phyloP scores from a whole-genome alignment of 2,888 invertebrate species.

The Sclerodermus sp. region DNA sequence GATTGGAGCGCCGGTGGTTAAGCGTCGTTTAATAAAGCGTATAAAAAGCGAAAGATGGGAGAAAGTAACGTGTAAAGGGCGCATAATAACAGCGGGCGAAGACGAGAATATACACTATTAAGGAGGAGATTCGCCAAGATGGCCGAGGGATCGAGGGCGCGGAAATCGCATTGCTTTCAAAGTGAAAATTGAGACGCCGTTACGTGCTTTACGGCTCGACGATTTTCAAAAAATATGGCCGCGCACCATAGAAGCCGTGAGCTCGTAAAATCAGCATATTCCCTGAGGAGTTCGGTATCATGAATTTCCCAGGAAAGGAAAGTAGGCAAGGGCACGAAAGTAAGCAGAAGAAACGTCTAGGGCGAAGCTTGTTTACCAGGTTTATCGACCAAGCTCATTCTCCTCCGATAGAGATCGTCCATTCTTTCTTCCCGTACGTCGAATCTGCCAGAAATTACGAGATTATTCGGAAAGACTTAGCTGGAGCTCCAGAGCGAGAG shows the following conservation, averaged over 20 bases:
- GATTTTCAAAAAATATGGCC: conserved; percentile 26
- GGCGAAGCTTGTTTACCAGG: conserved; percentile 13
- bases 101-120: conserved; percentile 18
- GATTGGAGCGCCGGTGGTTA: conserved; percentile 12
- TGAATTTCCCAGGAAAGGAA: conserved; percentile 16
- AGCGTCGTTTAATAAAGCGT: conserved; percentile 23
- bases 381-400: conserved; percentile 13
- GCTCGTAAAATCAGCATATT: conserved; percentile 25
- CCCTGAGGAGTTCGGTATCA: conserved; percentile 15
- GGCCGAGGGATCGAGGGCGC: not conserved
- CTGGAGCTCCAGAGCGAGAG: too few species aligned
- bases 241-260: conserved; percentile 8
- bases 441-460: not conserved
- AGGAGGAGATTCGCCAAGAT: conserved; percentile 6
- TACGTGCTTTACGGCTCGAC: conserved; percentile 22
- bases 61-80: conserved; percentile 22
- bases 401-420: not conserved
- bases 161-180: conserved; percentile 14
- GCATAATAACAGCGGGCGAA: conserved; percentile 12
- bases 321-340: not conserved
- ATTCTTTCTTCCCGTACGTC: not conserved
- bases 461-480: not conserved
- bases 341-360: not conserved
- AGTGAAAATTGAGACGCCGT: conserved; percentile 27
- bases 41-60: conserved; percentile 13